Evolutionary conservation across 2,797 vertebrate species (phyloP).

Genomic region (Halcyon chelicuti): DNA sequence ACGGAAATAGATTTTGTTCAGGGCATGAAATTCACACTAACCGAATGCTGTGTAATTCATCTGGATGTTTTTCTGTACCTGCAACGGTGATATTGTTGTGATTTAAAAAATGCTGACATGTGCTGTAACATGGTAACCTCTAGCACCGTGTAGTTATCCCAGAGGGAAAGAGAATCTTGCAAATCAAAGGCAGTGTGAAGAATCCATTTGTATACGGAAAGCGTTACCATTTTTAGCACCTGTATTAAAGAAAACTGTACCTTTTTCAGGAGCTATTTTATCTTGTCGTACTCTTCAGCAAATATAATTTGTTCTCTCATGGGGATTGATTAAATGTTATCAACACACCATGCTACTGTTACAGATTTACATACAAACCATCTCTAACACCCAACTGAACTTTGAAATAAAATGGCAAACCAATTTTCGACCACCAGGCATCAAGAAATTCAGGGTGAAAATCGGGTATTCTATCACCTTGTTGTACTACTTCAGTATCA

Average conservation of each 20-base stretch:
- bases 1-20: neutral
- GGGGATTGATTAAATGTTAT: slow-evolving; percentile 22
- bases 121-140: slow-evolving; percentile 28
- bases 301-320: neutral
- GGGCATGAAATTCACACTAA: neutral
- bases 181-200: neutral
- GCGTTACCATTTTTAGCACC: neutral
- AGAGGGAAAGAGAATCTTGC: neutral
- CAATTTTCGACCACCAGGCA: neutral
- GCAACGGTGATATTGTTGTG: neutral
- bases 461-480: neutral
- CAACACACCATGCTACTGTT: slow-evolving; percentile 21
- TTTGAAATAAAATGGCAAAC: neutral
- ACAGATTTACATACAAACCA: neutral
- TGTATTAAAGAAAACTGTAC: neutral
- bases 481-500: neutral
- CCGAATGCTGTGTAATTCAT: neutral
- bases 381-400: neutral
- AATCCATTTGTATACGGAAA: neutral
- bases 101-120: slow-evolving; percentile 15
- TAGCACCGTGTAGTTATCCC: slow-evolving; percentile 7
- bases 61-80: slow-evolving; percentile 7
- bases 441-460: neutral
- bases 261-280: neutral
- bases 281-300: slow-evolving; percentile 2